A percentile compares a stretch with the other conserved stretches of the same genome.
phyloP scores from a whole-genome alignment of 1,140 invertebrate genomes.

The Drosophila orena region DNA sequence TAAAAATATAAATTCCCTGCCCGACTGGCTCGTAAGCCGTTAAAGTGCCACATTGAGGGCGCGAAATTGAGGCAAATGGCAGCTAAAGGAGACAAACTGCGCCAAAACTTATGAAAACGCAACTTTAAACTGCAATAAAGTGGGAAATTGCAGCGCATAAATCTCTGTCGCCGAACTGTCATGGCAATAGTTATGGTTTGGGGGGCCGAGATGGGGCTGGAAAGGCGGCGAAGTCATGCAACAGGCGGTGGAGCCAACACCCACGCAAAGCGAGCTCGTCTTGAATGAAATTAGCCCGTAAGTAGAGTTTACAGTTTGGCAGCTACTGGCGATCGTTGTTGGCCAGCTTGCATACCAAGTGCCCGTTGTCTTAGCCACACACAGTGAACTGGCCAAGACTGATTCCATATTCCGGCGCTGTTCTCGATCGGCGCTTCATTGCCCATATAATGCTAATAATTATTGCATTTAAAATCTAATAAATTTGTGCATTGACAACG shows the following conservation, averaged over 20 bases:
- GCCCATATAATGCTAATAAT: slow-evolving; percentile 83
- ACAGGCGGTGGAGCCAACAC: slow-evolving; percentile 59
- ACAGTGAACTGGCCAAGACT: slow-evolving; percentile 35
- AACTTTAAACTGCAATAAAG: slow-evolving; percentile 83
- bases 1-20: slow-evolving; percentile 12
- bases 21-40: slow-evolving; percentile 2
- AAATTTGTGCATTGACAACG: slow-evolving; percentile 79
- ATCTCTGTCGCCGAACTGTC: slow-evolving; percentile 77
- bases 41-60: slow-evolving; percentile 43
- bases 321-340: slow-evolving; percentile 57
- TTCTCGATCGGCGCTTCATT: slow-evolving; percentile 72
- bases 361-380: slow-evolving; percentile 29
- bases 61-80: slow-evolving; percentile 68
- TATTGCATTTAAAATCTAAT: slow-evolving; percentile 84
- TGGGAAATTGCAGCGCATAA: slow-evolving; percentile 81
- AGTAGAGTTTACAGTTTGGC: slow-evolving; percentile 69
- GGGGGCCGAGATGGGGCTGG: not conserved
- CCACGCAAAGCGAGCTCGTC: slow-evolving; percentile 55
- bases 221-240: slow-evolving; percentile 18
- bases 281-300: slow-evolving; percentile 71
- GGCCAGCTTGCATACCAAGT: slow-evolving; percentile 59
- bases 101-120: slow-evolving; percentile 77
- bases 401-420: slow-evolving; percentile 61
- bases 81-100: slow-evolving; percentile 59
- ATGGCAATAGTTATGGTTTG: slow-evolving; percentile 8